Evolutionary conservation across 2,797 vertebrate species (phyloP), one percentile per base, ranked within the genome.

Genomic region (Cephalopachus bancanus): DNA sequence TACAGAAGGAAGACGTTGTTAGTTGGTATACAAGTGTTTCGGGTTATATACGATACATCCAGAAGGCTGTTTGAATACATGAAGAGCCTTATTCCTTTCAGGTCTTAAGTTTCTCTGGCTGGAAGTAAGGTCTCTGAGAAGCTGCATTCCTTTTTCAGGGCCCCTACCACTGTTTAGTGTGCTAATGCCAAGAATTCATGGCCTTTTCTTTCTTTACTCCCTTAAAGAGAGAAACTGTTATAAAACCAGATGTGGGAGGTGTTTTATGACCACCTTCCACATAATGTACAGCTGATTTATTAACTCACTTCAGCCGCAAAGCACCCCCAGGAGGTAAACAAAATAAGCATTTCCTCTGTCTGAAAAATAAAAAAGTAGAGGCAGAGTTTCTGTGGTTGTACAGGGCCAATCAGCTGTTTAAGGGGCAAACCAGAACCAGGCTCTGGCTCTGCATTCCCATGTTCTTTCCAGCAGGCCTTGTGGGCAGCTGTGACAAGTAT

Each of bases 1-100:
- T 91, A 97, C 87, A 93, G 28, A 93, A 86, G 95, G 93, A 95
- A 97, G 96, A 96, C 94, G 85, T 74, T 0, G 22, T 90, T 53
- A 12, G 69, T 87, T 76, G 91, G 33, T 62, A 69, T 57, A 93
- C 16, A 53, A 62, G 74, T 89, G 44, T 93, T 96, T 93, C 37
- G 57, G 67, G 75, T 92, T 93, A 81, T 60, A 92, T n/a, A 74
- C 0, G 30, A 88, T 55, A 78, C 79, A 93, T 80, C 93, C 75
- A 89, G 81, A 94, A 93, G 57, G 92, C 84, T 96, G 80, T 79
- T 65, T 62, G 85, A 84, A 53, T 76, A 86, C 17, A 65, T 57
- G 4, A 24, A 71, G 24, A 55, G 91, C 71, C 78, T 62, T 71
- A 60, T 24, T 89, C 69, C 26, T 97, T 86, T 89, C 30, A 80